Percentiles rank a stretch among this genome's conserved stretches.
Conservation (phyloP, 53 echinoderm and acorn worm genomes). For the Arbacia lixula region DNA sequence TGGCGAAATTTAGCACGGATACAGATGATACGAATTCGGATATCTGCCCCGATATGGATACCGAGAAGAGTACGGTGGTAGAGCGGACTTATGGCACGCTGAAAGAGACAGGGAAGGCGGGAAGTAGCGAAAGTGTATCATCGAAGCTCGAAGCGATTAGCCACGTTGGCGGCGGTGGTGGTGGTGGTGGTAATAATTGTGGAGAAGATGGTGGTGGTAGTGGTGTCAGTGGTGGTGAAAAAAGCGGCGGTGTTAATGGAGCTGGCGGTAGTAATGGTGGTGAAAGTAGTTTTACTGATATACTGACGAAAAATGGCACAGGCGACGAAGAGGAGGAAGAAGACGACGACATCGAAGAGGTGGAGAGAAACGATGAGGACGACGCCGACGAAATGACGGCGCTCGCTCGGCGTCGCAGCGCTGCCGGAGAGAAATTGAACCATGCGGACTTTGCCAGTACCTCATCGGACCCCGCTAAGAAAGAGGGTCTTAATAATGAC, state of each 20-base stretch:
- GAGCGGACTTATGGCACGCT: constrained; percentile 37
- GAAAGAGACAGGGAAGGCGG: constrained; percentile 12
- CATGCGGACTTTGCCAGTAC: constrained; percentile 15
- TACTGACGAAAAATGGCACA: neutral
- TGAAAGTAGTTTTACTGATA: neutral
- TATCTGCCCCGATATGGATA: constrained; percentile 51
- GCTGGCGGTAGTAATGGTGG: neutral
- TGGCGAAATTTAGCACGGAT: constrained; percentile 48
- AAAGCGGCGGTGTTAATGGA: neutral
- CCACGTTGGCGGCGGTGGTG: constrained; percentile 1
- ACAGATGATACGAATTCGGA: constrained; percentile 48
- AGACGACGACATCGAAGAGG: constrained; percentile 30
- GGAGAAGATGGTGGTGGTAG: neutral
- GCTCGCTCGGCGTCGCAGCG: constrained; percentile 22
- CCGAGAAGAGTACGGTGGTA: constrained; percentile 48
- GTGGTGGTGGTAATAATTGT: neutral
- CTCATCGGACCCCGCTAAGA: constrained; percentile 7
- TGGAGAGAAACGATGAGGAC: constrained; percentile 26
- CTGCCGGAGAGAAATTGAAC: neutral
- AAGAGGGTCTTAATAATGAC: constrained; percentile 53
- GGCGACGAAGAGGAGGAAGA: constrained; percentile 26
- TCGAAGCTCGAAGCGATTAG: constrained; percentile 26
- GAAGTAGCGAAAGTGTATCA: constrained; percentile 46
- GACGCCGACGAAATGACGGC: constrained; percentile 20
- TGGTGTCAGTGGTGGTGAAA: neutral